A percentile compares a stretch with the other conserved stretches of the same genome.
These are phyloP conservation scores for Epinotia bilunana DNA, from an alignment of 2,888 invertebrate genomes.

Conservation along the genomic window DNA sequence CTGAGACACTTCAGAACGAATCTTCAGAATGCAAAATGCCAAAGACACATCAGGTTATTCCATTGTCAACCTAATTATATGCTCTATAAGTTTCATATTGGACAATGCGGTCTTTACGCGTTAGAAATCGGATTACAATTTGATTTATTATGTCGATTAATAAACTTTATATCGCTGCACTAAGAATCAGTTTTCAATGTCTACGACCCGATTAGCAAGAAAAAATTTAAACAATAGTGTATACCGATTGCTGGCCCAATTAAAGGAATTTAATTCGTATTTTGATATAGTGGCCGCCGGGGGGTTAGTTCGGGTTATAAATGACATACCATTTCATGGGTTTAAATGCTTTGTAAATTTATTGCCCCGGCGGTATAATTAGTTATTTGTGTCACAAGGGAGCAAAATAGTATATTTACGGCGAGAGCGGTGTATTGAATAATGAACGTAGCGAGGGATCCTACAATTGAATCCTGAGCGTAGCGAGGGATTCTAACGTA, in stretches of 20 bases:
- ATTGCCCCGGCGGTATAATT: background rate
- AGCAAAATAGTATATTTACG: too few species aligned
- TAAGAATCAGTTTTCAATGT: background rate
- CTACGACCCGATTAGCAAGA: background rate
- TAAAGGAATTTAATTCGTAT: conserved; percentile 31
- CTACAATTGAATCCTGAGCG: too few species aligned
- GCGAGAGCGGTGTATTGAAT: too few species aligned
- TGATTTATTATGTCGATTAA: background rate
- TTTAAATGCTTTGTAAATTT: conserved; percentile 15
- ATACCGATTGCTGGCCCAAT: conserved; percentile 11
- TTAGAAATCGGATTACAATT: background rate
- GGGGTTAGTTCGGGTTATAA: conserved; percentile 5
- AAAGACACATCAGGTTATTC: background rate
- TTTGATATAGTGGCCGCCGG: conserved; percentile 13
- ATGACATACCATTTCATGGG: conserved; percentile 14
- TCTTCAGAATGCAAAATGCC: conserved; percentile 3
- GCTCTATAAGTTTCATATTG: background rate
- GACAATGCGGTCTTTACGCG: background rate
- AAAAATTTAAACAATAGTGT: background rate
- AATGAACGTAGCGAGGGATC: too few species aligned
- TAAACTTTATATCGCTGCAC: background rate
- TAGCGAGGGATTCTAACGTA: too few species aligned
- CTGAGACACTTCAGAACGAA: conserved; percentile 6
- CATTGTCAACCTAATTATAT: background rate
- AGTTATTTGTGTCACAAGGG: too few species aligned